Base-by-base conservation (phyloP, 2,113 vertebrate genomes). In the Etheostoma cragini region DNA sequence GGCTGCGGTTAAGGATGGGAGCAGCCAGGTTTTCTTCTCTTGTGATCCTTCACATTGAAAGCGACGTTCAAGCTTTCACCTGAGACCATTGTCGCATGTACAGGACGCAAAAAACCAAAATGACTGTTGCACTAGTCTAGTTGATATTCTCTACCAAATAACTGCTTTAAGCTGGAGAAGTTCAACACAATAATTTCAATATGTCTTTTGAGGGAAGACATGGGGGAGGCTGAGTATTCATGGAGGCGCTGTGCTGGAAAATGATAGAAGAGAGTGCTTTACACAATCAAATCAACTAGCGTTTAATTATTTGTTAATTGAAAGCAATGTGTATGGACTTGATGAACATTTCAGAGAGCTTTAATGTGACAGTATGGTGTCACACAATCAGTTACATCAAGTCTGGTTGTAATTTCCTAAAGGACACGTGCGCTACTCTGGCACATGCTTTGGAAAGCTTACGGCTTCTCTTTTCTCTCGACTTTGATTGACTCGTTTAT, bases 61-160 rank as follows among this genome's bases (percentile, higher is more conserved):
- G 35, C 7, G 35, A 8, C 35, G 8, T 38, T 6, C 35, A 38
- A 38, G 7, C 35, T 38, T 6, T 38, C 35, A 38, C 35, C 7
- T 38, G 35, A 38, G 35, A 38, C 35, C 35, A 38, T 38, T 38
- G 7, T 38, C 35, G 35, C 35, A 38, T 38, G 1, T 38, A 1
- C 35, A 38, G 33, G 33, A 35, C 7, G 35, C 35, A 38, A 38
- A 8, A 38, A 38, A 38, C 1, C 1, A 38, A 38, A 38, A 38
- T 38, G 8, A 38, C 35, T 38, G 35, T 38, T 38, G 35, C 35
- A 38, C 7, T 38, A 38, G 35, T 8, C 35, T 38, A 30, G 30
- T 26, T 26, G 3, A 95, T 96, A 91, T 96, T 93, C 97, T 98
- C 97, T 98, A 97, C 97, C 97, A 99, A 99, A 98, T 96, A 95